A percentile compares a stretch with the other conserved stretches of the same genome.
These are phyloP conservation scores for Eueremaeus valkanovi DNA, from an alignment of 2,888 invertebrate species.

Conservation along the genomic window DNA sequence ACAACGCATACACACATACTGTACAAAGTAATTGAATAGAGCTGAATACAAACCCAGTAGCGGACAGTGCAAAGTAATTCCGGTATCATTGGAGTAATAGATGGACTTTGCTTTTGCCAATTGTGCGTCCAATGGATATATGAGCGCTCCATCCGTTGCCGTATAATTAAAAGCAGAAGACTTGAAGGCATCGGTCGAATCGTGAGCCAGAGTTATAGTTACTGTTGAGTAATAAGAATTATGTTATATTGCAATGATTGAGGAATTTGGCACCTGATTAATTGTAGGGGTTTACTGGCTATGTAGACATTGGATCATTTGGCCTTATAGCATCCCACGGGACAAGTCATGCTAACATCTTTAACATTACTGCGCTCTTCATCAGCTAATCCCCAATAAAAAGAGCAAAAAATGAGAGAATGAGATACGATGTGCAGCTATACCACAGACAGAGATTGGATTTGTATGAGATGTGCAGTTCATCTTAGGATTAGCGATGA, in stretches of 20 bases:
- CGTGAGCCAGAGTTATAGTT: slow-evolving; percentile 15
- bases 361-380: slow-evolving; percentile 18
- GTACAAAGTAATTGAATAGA: not conserved
- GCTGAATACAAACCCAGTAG: not conserved
- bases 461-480: not conserved
- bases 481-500: slow-evolving; percentile 24
- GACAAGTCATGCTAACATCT: slow-evolving; percentile 26
- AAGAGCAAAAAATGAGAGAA: slow-evolving; percentile 4
- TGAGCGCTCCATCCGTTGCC: not conserved
- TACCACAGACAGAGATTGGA: slow-evolving; percentile 32
- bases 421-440: slow-evolving; percentile 8
- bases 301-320: not conserved
- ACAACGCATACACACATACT: no score
- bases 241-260: slow-evolving; percentile 28
- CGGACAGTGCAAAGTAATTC: not conserved
- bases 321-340: slow-evolving; percentile 19
- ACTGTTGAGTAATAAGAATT: slow-evolving; percentile 28
- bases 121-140: not conserved
- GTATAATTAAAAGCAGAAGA: slow-evolving; percentile 11
- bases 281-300: not conserved
- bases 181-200: slow-evolving; percentile 18
- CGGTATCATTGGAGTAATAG: slow-evolving; percentile 16
- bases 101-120: not conserved
- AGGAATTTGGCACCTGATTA: slow-evolving; percentile 23
- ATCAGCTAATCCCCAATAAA: slow-evolving; percentile 32